Evolutionary conservation across 2,113 vertebrate species (phyloP).

Genomic region (Callipepla californica): DNA sequence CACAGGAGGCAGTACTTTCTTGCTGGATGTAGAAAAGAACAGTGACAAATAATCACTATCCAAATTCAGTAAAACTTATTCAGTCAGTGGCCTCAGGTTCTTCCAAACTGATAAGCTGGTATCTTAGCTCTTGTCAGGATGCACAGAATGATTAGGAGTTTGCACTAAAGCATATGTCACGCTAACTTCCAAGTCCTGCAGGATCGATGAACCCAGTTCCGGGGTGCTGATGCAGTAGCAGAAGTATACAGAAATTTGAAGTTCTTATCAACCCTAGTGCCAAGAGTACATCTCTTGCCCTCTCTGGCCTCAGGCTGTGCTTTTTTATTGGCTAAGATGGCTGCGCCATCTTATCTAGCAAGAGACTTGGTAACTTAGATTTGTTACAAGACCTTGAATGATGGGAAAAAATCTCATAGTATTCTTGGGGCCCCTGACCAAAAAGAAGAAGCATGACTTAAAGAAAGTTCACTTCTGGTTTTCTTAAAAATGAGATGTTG

Average conservation of each 20-base stretch:
- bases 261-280: not conserved
- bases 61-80: not conserved
- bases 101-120: constrained; percentile 1
- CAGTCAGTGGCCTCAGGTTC: not conserved
- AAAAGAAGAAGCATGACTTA: not conserved
- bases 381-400: constrained; percentile 13
- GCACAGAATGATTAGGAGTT: not conserved
- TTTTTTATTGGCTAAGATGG: too few relatives aligned
- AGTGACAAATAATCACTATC: not conserved
- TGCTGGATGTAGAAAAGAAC: not conserved
- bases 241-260: not conserved
- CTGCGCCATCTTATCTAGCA: not conserved
- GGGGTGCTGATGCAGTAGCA: not conserved
- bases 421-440: not conserved
- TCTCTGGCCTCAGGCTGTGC: too few relatives aligned
- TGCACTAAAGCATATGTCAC: not conserved
- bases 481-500: not conserved
- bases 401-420: not conserved
- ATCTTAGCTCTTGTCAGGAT: not conserved
- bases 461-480: not conserved
- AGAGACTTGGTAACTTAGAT: not conserved
- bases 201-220: not conserved
- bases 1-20: not conserved
- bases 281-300: too few relatives aligned
- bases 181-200: not conserved